These are phyloP conservation scores for Sepiola atlantica DNA, from an alignment of 2,888 invertebrate genomes.

Conservation along the genomic window DNA sequence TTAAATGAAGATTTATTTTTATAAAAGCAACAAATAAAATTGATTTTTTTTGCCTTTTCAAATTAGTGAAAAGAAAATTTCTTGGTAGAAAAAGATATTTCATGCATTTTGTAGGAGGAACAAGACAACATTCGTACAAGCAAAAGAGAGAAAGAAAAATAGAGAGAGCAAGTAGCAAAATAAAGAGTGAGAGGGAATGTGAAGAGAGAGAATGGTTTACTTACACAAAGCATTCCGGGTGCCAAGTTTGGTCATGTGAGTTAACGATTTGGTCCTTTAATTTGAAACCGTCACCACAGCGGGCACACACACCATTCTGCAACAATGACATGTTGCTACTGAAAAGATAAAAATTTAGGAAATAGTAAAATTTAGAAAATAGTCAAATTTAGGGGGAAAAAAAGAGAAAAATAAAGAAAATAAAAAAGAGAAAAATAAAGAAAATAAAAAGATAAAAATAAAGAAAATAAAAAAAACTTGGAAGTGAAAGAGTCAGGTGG, in stretches of 20 bases:
- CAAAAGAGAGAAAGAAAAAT: not conserved
- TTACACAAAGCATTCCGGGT: slow-evolving; percentile 98
- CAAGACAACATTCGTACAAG: not conserved
- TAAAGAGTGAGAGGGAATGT: not conserved
- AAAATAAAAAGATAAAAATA: too few species aligned
- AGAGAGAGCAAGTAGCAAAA: not conserved
- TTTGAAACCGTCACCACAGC: slow-evolving; percentile 96
- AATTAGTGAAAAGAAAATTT: too few species aligned
- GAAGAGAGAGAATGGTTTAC: slow-evolving; percentile 61
- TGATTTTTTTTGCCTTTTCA: too few species aligned
- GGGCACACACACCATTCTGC: slow-evolving; percentile 93
- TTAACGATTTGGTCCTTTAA: slow-evolving; percentile 98
- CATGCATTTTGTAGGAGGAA: not conserved
- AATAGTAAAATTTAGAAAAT: not conserved
- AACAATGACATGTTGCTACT: slow-evolving; percentile 78
- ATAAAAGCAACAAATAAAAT: too few species aligned
- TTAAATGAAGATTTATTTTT: too few species aligned
- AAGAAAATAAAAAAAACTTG: too few species aligned
- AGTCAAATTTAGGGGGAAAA: not conserved
- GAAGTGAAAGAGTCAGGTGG: too few species aligned
- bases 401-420: too few species aligned
- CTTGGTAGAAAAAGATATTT: too few species aligned
- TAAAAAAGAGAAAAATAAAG: too few species aligned
- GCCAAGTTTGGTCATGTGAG: slow-evolving; percentile 98
- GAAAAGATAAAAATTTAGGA: slow-evolving; percentile 53